Base-by-base conservation (phyloP, 2,888 invertebrate genomes). In the Augochlorella aurata region DNA sequence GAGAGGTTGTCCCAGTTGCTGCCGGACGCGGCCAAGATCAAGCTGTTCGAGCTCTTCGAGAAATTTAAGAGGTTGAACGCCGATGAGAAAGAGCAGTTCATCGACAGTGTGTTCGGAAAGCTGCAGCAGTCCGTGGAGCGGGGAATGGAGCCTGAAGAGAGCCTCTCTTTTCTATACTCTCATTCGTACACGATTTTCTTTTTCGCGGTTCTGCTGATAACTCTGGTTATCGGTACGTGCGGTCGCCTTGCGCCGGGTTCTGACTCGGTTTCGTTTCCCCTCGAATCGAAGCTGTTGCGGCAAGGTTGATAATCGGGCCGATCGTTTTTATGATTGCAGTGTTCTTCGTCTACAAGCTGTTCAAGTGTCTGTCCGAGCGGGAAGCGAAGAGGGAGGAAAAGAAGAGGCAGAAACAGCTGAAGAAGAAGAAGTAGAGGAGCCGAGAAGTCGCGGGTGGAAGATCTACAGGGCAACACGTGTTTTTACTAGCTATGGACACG, bases 281-380 rank as follows among this genome's bases (percentile, higher is more conserved):
- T 10, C 14, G 0, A 2, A 24, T 24, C 14, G 14, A 24, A 24
- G 24, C 2, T 12, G 24, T 24, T 14, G 58, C 24, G 21, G 7
- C 21, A 24, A 12, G 14, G 14, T 14, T 24, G 21, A 58, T 14
- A 14, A 58, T 24, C 24, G 24, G 14, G 9, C 0, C 16, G 29
- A 14, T 24, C 24, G 29, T 61, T 9, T 38, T 85, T 90, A 90
- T 90, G 85, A 80, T 96, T 96, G 12, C 95, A 98, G 98, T 96
- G 82, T 97, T 98, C 94, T 97, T 98, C 94, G 97, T 97, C 83
- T 97, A 97, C 94, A 97, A 97, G 93, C 94, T 98, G 74, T 97
- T 97, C 94, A 96, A 96, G 93, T 97, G 97, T 75, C 94, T 97
- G 87, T 95, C 95, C 88, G 97, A 97, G 45, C 97, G 97, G 91